These are phyloP conservation scores for Bombyx huttoni DNA, from an alignment of 2,888 invertebrate species.

Conservation along the genomic window DNA sequence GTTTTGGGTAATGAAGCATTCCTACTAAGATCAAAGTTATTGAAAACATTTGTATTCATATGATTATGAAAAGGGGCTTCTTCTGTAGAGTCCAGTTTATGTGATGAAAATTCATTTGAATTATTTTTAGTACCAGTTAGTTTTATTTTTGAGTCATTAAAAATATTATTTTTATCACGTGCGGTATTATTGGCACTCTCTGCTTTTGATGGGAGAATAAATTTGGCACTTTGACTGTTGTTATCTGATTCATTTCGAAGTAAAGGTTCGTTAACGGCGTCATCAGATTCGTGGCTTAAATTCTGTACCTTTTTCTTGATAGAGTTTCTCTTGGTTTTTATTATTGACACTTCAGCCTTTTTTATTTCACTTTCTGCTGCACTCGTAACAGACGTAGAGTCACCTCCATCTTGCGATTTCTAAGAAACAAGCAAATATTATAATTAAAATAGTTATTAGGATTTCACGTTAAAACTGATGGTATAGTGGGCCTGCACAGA, in stretches of 20 bases:
- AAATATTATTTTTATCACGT: constrained; percentile 25
- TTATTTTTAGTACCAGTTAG: constrained; percentile 13
- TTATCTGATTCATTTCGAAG: constrained; percentile 36
- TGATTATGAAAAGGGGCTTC: constrained; percentile 32
- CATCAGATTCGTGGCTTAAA: constrained; percentile 49
- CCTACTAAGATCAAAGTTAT: constrained; percentile 21
- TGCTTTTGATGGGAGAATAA: constrained; percentile 50
- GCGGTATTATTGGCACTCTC: constrained; percentile 30
- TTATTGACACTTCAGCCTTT: constrained; percentile 49
- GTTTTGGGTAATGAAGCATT: constrained; percentile 25
- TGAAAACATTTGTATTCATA: constrained; percentile 48
- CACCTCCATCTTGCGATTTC: constrained; percentile 58
- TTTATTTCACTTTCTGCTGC: constrained; percentile 54
- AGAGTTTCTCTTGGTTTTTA: constrained; percentile 58
- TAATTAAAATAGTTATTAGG: not conserved
- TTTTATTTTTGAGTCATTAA: constrained; percentile 21
- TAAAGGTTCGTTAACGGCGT: constrained; percentile 55
- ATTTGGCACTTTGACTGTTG: constrained; percentile 51
- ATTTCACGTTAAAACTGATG: too few relatives aligned
- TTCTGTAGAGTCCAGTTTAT: constrained; percentile 9
- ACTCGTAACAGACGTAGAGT: constrained; percentile 50
- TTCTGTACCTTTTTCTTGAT: constrained; percentile 50
- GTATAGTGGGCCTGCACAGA: too few relatives aligned
- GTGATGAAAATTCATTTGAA: constrained; percentile 18
- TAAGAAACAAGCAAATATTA: constrained; percentile 19